Evolutionary conservation across 2,797 vertebrate genomes (phyloP).

Genomic region (Cottoperca gobio): DNA sequence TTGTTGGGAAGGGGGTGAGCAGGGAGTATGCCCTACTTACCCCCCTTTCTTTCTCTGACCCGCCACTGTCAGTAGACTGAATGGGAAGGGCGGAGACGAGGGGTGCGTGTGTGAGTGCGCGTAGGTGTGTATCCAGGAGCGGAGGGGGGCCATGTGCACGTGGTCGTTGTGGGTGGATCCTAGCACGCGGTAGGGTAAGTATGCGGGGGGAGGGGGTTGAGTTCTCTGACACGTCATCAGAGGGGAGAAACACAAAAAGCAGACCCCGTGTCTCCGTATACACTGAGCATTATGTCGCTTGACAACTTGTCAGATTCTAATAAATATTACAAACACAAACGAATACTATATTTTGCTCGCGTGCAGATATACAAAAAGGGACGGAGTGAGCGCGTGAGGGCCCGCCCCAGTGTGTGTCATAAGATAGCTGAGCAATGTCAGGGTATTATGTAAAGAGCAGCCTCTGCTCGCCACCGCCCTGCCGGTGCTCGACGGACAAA

Average conservation of each 20-base stretch:
- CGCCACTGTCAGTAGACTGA: slow-evolving; percentile 70
- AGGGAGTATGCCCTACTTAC: slow-evolving; percentile 74
- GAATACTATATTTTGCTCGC: not conserved
- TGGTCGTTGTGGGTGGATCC: slow-evolving; percentile 79
- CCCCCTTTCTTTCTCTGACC: slow-evolving; percentile 61
- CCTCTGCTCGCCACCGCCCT: slow-evolving; percentile 86
- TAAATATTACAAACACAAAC: not conserved
- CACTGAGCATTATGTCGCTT: slow-evolving; percentile 7
- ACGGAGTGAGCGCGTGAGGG: slow-evolving; percentile 47
- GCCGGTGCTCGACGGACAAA: slow-evolving; percentile 61
- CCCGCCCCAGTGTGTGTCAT: slow-evolving; percentile 84
- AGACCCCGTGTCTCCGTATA: not conserved
- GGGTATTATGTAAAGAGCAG: slow-evolving; percentile 87
- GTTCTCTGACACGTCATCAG: slow-evolving; percentile 86
- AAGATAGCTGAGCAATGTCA: slow-evolving; percentile 88
- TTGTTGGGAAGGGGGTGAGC: slow-evolving; percentile 24
- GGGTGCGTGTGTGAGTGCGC: slow-evolving; percentile 6
- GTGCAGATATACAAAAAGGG: slow-evolving; percentile 6
- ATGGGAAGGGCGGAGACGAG: slow-evolving; percentile 67
- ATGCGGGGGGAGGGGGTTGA: slow-evolving; percentile 52
- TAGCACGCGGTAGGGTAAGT: slow-evolving; percentile 82
- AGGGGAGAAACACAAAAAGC: slow-evolving; percentile 62
- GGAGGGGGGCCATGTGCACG: slow-evolving; percentile 79
- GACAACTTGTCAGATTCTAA: not conserved
- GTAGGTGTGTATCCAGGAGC: slow-evolving; percentile 38